These are phyloP conservation scores for Macrobrachium nipponense DNA, from an alignment of 1,140 invertebrate genomes.

Conservation along the genomic window DNA sequence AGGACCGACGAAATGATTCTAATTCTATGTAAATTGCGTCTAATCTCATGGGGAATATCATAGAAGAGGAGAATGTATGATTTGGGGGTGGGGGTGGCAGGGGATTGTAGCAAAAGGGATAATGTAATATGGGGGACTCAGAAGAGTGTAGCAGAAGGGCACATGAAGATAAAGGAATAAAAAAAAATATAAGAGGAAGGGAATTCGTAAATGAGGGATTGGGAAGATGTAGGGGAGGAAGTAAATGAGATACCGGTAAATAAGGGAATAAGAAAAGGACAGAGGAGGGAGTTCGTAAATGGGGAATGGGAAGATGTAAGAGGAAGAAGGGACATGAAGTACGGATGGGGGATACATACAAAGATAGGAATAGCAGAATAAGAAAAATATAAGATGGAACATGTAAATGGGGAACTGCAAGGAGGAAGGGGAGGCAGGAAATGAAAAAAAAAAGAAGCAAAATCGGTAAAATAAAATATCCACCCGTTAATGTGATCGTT, in stretches of 20 bases:
- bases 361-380: background rate
- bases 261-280: background rate
- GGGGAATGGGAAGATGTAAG: background rate
- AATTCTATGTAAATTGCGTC: background rate
- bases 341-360: background rate
- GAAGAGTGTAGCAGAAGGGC: no score
- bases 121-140: no score
- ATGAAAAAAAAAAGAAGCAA: background rate
- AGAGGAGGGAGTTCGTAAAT: background rate
- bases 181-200: background rate
- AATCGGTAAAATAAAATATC: background rate
- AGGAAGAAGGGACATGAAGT: background rate
- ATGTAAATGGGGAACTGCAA: background rate
- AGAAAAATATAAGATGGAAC: background rate
- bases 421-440: background rate
- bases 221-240: background rate
- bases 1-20: no score
- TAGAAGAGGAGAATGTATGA: background rate
- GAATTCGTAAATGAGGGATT: background rate
- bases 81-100: background rate
- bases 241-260: background rate
- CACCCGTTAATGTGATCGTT: no score
- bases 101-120: no score
- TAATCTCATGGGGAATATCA: background rate
- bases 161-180: background rate